These are phyloP conservation scores for Sparidentex hasta DNA, from an alignment of 2,797 vertebrate genomes.

Conservation along the genomic window DNA sequence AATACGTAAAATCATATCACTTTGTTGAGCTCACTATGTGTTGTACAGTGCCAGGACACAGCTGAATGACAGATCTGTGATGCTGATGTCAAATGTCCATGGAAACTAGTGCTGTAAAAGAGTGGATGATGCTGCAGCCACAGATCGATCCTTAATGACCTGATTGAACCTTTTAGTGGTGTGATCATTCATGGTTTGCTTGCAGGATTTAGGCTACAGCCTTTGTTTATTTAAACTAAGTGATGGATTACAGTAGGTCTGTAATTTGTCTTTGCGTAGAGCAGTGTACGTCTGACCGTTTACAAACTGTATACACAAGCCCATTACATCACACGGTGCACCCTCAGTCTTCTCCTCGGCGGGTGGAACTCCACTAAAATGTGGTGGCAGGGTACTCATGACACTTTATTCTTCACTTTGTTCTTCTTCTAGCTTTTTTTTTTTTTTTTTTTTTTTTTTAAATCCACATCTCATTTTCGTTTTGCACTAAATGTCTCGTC, in stretches of 20 bases:
- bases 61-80: neutral
- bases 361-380: neutral
- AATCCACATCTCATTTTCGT: conserved; percentile 9
- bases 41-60: neutral
- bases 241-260: conserved; percentile 20
- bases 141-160: conserved; percentile 9
- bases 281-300: neutral
- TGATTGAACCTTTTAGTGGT: neutral
- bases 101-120: neutral
- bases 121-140: neutral
- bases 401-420: neutral
- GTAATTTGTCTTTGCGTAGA: conserved; percentile 20
- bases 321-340: conserved; percentile 36
- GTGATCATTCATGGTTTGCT: neutral
- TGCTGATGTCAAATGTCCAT: conserved; percentile 6
- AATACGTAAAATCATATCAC: too few relatives aligned
- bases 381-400: neutral
- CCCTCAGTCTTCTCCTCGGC: conserved; percentile 11
- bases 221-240: conserved; percentile 8
- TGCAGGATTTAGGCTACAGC: neutral
- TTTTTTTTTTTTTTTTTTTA: neutral
- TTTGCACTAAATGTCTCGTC: conserved; percentile 8
- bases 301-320: conserved; percentile 41
- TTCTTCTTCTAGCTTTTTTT: neutral
- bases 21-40: neutral